Base-by-base conservation (phyloP, 2,113 vertebrate species). In the Scartelaos histophorus region DNA sequence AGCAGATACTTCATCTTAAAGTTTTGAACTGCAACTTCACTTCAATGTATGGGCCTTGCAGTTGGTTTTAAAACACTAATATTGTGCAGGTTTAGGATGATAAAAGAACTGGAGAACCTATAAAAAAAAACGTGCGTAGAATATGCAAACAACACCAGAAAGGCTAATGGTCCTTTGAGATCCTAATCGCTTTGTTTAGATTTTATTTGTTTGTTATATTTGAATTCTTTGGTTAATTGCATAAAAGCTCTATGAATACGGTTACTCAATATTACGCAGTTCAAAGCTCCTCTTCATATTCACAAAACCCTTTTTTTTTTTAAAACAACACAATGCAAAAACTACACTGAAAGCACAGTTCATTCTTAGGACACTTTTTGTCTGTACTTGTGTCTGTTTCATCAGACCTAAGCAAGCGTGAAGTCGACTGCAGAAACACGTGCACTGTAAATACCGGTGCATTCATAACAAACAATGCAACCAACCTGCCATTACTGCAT, bases 371-470 rank as follows among this genome's bases (percentile, higher is more conserved):
- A 3, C 3, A 3, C 38, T 43, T 66, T 45, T 66, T 22, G n/a
- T 46, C 65, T 66, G 11, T 1, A 6, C 38, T 22, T 24, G 3
- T 10, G 19, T 35, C 17, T 67, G 53, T 78, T 43, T 67, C 49
- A 21, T 70, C 49, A 73, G 21, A 66, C n/a, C 43, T 29, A 61
- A 70, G 47, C 9, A 24, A 61, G 24, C 17, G 21, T 13, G 2
- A 21, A 16, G 17, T n/a, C 7, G 11, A 13, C 62, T 71, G 38
- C n/a, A 70, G 34, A 34, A 68, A 71, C 38, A 71, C 67, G 69
- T 70, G 71, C 74, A 58, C 12, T 77, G 67, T 43, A 34, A 61
- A 7, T 43, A 17, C 2, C 34, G 13, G 1, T 64, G 61, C 15
- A 35, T 64, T 64, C 34, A 64, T 64, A 38, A 64, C 61, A 38